These are phyloP conservation scores for Myiozetetes cayanensis DNA, from an alignment of 2,113 vertebrate genomes.

Conservation along the genomic window DNA sequence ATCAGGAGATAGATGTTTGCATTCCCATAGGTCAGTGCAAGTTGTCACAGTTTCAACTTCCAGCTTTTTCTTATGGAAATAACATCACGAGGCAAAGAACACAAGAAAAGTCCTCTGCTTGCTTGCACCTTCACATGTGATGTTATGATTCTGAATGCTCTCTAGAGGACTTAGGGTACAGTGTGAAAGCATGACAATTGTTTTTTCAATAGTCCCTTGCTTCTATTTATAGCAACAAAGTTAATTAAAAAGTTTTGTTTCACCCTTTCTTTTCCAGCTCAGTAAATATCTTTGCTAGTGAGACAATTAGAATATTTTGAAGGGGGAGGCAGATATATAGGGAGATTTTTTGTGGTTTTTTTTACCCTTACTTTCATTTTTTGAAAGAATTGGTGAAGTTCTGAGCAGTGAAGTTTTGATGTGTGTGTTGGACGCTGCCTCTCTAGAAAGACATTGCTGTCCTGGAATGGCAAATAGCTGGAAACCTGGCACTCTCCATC, in stretches of 20 bases:
- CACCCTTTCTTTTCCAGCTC: background rate
- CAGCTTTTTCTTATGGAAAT: slow-evolving; percentile 52
- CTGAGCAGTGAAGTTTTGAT: background rate
- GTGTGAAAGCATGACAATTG: background rate
- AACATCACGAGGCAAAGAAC: slow-evolving; percentile 12
- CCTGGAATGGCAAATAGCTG: background rate
- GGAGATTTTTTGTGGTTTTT: background rate
- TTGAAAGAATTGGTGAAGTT: background rate
- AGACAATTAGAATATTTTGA: background rate
- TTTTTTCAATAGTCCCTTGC: background rate
- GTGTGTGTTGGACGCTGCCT: background rate
- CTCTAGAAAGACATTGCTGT: background rate
- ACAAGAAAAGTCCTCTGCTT: background rate
- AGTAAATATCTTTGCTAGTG: background rate
- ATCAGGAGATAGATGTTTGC: slow-evolving; percentile 50
- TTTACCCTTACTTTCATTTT: background rate
- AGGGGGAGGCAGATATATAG: accelerated
- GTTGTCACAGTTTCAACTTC: slow-evolving; percentile 48
- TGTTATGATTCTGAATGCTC: background rate
- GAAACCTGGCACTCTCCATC: background rate
- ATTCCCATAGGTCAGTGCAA: slow-evolving; percentile 18
- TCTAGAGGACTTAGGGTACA: background rate
- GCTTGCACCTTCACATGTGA: background rate
- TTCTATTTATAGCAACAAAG: slow-evolving; percentile 20
- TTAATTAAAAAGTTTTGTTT: slow-evolving; percentile 7